Base-by-base conservation (phyloP, 1,140 invertebrate species). In the Asbolus verrucosus region DNA sequence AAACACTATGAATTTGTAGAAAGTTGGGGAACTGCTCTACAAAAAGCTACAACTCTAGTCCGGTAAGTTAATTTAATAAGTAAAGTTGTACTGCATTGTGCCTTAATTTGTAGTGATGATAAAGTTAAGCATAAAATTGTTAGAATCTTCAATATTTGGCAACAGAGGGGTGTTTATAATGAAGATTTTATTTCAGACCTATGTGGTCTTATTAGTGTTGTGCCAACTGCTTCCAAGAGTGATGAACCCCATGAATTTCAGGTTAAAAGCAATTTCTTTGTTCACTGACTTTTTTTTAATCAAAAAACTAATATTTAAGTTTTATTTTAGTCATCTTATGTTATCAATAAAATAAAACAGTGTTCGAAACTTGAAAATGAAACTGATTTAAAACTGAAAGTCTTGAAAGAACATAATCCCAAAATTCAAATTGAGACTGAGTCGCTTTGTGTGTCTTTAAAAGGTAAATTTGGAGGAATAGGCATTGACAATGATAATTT, bases 71-170 rank as follows among this genome's bases (percentile, higher is more conserved):
- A 11, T 59, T 8, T 14, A 21, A 59, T 2, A 11, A 41, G 8
- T 30, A 18, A 24, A 1, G 16, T 15, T 39, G 31, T 38, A 6
- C n/a, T 65, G 33, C 9, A 6, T 38, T 38, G 27, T 41, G 19
- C 36, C n/a, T n/a, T n/a, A n/a, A n/a, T n/a, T 83, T 84, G 62
- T 78, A 93, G 94, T 73, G 94, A 97, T 83, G 91, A 94, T 41
- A 93, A 93, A 81, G 93, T 97, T 2, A 90, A 92, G 76, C 85
- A 91, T 69, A 91, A 93, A 79, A 92, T 97, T 62, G 82, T 93
- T 65, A 85, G 95, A 62, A 94, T 98, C 68, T 94, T 97, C 78
- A 95, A 93, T 77, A 97, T 98, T 61, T 98, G 96, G 96, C 91
- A 94, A 81, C 92, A 97, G 77, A 84, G 96, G 76, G 89, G 88